Base-by-base conservation (phyloP, 37 sponge, comb jelly and placozoan species). In the Trichoplax adhaerens region DNA sequence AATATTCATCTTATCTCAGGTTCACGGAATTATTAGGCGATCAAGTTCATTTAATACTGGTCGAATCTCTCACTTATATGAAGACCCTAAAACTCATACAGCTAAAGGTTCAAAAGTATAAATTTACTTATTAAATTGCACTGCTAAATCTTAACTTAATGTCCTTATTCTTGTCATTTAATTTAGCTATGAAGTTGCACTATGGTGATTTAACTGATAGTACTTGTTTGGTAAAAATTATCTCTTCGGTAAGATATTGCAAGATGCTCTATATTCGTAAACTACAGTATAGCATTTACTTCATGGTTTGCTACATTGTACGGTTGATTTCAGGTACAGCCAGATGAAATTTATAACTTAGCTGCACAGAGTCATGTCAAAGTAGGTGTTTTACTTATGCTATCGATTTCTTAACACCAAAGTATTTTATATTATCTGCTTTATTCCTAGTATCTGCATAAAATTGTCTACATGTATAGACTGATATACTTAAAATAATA, bases 351-450 rank as follows among this genome's bases (percentile, higher is more conserved):
- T 12, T 91, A 91, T 66, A 91, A 91, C 61, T 72, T 91, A 2
- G 92, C 80, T n/a, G 93, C 93, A 50, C 88, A 87, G 66, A 87
- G 88, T 62, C 87, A 91, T 66, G 93, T 91, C 50, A 91, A 91
- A 87, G 90, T 82, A 58, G 74, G 12, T 29, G 29, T 29, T 29
- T 29, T 29, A 29, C 29, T 29, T 29, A 29, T 29, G 29, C 29
- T 29, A 29, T 29, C 29, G 29, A 29, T 29, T 29, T 29, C 29
- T 29, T 29, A 29, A 29, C 29, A 29, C 62, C 10, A 60, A 12
- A 60, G 62, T 12, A 60, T 60, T 12, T 60, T 60, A 60, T 60
- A 60, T 60, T 60, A 60, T 60, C 12, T 12, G 10, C 12, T 60
- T 10, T 60, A 12, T 60, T 60, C 29, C 29, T 29, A 29, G 29